Conservation (phyloP, 2,113 vertebrate genomes). For the Cyprinus carpio region DNA sequence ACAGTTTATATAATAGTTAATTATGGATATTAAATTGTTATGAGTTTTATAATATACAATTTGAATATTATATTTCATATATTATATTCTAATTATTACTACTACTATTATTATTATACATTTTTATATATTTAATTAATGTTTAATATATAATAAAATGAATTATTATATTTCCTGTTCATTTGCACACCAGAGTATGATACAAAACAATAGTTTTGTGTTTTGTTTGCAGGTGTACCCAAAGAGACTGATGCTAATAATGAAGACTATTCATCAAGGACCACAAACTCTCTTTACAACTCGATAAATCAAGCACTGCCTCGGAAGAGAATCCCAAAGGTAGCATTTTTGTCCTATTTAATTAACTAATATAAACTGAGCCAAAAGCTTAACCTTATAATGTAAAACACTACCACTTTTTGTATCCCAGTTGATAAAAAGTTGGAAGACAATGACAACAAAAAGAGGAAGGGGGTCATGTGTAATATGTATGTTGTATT, state of each 20-base stretch:
- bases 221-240: conserved; percentile 64
- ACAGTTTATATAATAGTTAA: too few species aligned
- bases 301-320: conserved; percentile 77
- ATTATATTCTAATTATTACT: too few species aligned
- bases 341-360: conserved; percentile 57
- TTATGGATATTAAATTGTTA: too few species aligned
- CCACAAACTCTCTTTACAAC: conserved; percentile 75
- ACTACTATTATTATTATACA: too few species aligned
- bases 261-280: conserved; percentile 70
- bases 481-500: conserved; percentile 81
- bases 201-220: not conserved
- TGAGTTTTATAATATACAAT: too few species aligned
- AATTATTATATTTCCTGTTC: not conserved
- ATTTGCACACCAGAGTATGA: not conserved
- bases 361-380: not conserved
- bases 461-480: conserved; percentile 80
- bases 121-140: too few species aligned
- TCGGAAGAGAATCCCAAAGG: conserved; percentile 90
- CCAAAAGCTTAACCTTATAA: not conserved
- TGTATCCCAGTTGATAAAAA: conserved; percentile 75
- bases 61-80: too few species aligned
- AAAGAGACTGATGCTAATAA: conserved; percentile 77
- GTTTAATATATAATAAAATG: too few species aligned
- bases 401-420: not conserved
- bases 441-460: conserved; percentile 83